Base-by-base conservation (phyloP, 1,140 invertebrate genomes). In the Calephelis nemesis region DNA sequence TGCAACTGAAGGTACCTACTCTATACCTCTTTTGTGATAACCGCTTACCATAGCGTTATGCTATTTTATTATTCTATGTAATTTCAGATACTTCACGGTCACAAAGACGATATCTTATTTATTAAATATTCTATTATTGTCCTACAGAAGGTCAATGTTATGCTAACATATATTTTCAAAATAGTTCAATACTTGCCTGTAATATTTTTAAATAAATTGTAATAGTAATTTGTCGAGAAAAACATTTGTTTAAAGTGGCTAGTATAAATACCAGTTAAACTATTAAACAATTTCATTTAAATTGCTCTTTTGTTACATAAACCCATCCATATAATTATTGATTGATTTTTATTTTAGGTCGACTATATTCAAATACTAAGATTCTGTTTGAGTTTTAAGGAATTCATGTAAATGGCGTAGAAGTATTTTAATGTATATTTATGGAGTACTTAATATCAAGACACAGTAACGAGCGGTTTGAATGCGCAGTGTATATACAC, bases 291-390 rank as follows among this genome's bases (percentile, higher is more conserved):
- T 13, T 13, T 50, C 13, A 13, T 50, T 13, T n/a, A 19, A 54
- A 30, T 54, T 30, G 50, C 50, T 54, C 19, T 54, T 54, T 54
- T 54, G 9, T 54, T 30, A 19, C 15, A 54, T 54, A 54, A 19
- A 54, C 15, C 15, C 15, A 54, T 54, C 50, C 50, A 54, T 19
- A 30, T 30, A 19, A 9, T 9, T 54, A 54, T 19, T 15, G 7
- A 19, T 54, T 30, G 3, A 54, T 54, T 54, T 8, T 54, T 54
- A 54, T 19, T 54, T 19, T 30, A 2, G 10, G 15, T 30, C n/a
- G 13, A 15, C 7, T 19, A 54, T 54, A 19, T 19, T 19, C 30
- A 15, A 54, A 19, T 10, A 9, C 7, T 54, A 15, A 54, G 15
- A 54, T 54, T 30, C 15, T 2, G 8, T 54, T 54, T 9, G 42